Conservation (phyloP, 1,140 invertebrate genomes). For the Zaprionus nigranus region DNA sequence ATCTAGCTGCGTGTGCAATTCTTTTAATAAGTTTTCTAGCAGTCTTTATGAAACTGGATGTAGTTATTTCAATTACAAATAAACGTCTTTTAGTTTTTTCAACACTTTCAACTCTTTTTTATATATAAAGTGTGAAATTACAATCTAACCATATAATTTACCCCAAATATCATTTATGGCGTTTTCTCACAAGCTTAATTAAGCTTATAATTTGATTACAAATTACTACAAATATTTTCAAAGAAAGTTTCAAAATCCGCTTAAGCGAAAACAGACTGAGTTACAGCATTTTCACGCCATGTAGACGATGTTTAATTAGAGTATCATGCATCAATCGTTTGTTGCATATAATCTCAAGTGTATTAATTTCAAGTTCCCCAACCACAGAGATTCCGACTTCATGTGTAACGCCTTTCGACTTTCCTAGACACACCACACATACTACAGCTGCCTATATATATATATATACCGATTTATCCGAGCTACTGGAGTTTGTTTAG, state of each 20-base stretch:
- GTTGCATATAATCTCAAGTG: slow-evolving; percentile 11
- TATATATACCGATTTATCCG: background rate
- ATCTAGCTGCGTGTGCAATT: background rate
- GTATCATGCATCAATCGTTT: slow-evolving; percentile 16
- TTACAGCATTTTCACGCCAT: slow-evolving; percentile 8
- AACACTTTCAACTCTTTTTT: background rate
- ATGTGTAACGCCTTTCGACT: slow-evolving; percentile 5
- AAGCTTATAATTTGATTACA: background rate
- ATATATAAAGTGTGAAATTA: background rate
- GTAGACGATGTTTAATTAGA: slow-evolving; percentile 7
- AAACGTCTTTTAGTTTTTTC: background rate
- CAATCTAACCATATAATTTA: background rate
- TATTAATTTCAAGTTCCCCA: slow-evolving; percentile 4
- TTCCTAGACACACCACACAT: slow-evolving; percentile 1
- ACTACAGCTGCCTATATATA: too few species aligned
- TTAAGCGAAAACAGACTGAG: background rate
- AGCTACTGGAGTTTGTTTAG: slow-evolving; percentile 41
- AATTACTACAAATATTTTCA: slow-evolving; percentile 14
- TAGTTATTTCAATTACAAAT: too few species aligned
- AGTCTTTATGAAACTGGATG: too few species aligned
- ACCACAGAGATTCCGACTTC: background rate
- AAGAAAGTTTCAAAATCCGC: slow-evolving; percentile 20
- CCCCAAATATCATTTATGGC: background rate
- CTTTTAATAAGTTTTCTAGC: too few species aligned
- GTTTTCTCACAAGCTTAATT: background rate